Percentiles rank a stretch among this genome's conserved stretches.
These are phyloP conservation scores for Zygaena filipendulae DNA, from an alignment of 2,888 invertebrate species.

Conservation along the genomic window DNA sequence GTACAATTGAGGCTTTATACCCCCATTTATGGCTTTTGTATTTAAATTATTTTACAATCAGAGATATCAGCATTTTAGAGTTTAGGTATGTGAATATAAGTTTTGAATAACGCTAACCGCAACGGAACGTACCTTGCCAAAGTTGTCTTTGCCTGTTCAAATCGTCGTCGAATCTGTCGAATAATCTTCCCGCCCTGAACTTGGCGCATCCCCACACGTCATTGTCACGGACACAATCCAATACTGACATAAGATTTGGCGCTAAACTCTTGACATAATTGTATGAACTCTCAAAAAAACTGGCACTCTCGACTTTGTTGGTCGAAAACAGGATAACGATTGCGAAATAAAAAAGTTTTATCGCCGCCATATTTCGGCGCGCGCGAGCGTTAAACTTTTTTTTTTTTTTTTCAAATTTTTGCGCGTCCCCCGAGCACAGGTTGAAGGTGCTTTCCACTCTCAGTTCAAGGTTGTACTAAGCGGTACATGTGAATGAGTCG, in stretches of 20 bases:
- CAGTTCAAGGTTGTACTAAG: conserved; percentile 39
- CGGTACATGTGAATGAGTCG: conserved; percentile 20
- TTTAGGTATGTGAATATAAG: no score
- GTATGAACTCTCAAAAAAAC: conserved; percentile 42
- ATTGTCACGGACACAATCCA: conserved; percentile 59
- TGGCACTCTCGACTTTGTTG: conserved; percentile 36
- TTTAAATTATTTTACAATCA: no score
- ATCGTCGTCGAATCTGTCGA: conserved; percentile 48
- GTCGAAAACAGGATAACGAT: conserved; percentile 26
- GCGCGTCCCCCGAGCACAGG: conserved; percentile 11
- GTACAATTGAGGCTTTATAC: no score
- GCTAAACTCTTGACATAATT: conserved; percentile 51
- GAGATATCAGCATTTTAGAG: no score
- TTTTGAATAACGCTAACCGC: no score
- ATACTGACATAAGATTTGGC: conserved; percentile 62
- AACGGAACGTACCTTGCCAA: conserved; percentile 57
- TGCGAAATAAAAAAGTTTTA: conserved; percentile 26
- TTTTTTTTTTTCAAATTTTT: conserved; percentile 20
- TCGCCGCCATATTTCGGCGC: conserved; percentile 31
- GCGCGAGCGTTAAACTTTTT: no score
- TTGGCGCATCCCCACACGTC: conserved; percentile 66
- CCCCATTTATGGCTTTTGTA: no score
- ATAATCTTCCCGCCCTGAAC: conserved; percentile 60
- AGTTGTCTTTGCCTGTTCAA: conserved; percentile 38
- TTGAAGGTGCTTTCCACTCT: conserved; percentile 21